Evolutionary conservation across 2,797 vertebrate genomes (phyloP).

Genomic region (Sternarchorhynchus goeldii): DNA sequence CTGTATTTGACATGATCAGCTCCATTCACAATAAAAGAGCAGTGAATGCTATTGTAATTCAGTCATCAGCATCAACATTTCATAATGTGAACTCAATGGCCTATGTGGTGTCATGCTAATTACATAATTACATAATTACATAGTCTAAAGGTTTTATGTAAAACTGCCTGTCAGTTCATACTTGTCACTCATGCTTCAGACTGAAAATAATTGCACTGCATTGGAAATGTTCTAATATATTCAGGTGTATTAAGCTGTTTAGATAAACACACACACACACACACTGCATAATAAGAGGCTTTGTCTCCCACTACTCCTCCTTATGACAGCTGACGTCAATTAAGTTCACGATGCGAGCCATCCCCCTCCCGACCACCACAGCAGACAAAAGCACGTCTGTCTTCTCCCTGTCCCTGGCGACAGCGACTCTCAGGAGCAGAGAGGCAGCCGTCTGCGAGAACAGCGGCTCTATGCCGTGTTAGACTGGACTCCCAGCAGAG

Average conservation of each 20-base stretch:
- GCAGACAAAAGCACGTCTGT: constrained; percentile 47
- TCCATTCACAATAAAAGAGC: too few relatives aligned
- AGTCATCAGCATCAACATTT: too few relatives aligned
- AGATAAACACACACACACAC: constrained; percentile 11
- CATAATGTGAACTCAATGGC: too few relatives aligned
- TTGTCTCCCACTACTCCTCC: constrained; percentile 22
- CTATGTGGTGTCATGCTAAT: not conserved
- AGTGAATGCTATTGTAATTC: too few relatives aligned
- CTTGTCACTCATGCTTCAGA: not conserved
- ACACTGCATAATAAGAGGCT: constrained; percentile 24
- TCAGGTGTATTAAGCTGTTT: constrained; percentile 19
- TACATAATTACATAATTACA: not conserved
- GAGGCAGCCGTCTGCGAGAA: not conserved
- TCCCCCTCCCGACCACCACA: constrained; percentile 25
- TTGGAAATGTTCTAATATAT: not conserved
- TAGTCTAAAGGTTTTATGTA: not conserved
- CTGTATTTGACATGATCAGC: too few relatives aligned
- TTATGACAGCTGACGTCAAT: constrained; percentile 42
- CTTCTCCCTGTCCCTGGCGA: constrained; percentile 6
- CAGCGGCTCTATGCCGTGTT: not conserved
- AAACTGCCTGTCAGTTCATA: not conserved
- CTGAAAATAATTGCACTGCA: not conserved
- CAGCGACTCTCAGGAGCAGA: not conserved
- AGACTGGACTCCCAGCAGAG: not conserved
- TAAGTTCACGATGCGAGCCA: constrained; percentile 24